phyloP scores from a whole-genome alignment of 2,113 vertebrate genomes.

The Lophura nycthemera region DNA sequence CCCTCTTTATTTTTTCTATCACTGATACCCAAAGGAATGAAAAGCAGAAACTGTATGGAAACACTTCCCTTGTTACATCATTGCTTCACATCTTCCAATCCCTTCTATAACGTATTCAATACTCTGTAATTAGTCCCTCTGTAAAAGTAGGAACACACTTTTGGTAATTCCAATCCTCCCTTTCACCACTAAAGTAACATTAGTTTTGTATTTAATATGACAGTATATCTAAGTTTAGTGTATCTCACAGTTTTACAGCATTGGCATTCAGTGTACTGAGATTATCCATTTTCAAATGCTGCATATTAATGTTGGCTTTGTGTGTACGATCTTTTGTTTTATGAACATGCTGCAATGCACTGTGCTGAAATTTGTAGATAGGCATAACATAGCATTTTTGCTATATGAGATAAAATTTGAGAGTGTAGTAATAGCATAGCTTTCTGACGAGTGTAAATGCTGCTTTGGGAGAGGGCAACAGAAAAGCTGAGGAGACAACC shows the following conservation, averaged over 20 bases:
- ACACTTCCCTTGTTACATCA: constrained; percentile 15
- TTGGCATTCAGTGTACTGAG: constrained; percentile 30
- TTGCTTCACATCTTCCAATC: constrained; percentile 2
- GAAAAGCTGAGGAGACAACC: constrained; percentile 19
- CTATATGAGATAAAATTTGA: constrained; percentile 74
- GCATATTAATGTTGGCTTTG: constrained; percentile 67
- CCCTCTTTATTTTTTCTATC: constrained; percentile 32
- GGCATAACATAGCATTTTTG: constrained; percentile 64
- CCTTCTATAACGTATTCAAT: constrained; percentile 8
- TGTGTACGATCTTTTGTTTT: constrained; percentile 58
- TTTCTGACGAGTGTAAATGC: constrained; percentile 56
- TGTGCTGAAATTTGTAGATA: constrained; percentile 44
- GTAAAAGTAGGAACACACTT: constrained; percentile 9
- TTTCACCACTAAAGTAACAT: constrained; percentile 43
- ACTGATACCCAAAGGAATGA: constrained; percentile 23
- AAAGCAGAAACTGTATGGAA: constrained; percentile 20
- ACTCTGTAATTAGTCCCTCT: constrained; percentile 37
- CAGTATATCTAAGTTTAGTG: constrained; percentile 49
- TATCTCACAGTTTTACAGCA: constrained; percentile 52
- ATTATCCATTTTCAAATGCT: constrained; percentile 56
- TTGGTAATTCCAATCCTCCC: constrained; percentile 12
- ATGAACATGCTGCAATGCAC: constrained; percentile 51
- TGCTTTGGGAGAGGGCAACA: constrained; percentile 14
- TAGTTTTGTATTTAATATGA: constrained; percentile 68
- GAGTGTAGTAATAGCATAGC: constrained; percentile 9